Conservation (phyloP, 2,113 vertebrate genomes). For the Anoplopoma fimbria region DNA sequence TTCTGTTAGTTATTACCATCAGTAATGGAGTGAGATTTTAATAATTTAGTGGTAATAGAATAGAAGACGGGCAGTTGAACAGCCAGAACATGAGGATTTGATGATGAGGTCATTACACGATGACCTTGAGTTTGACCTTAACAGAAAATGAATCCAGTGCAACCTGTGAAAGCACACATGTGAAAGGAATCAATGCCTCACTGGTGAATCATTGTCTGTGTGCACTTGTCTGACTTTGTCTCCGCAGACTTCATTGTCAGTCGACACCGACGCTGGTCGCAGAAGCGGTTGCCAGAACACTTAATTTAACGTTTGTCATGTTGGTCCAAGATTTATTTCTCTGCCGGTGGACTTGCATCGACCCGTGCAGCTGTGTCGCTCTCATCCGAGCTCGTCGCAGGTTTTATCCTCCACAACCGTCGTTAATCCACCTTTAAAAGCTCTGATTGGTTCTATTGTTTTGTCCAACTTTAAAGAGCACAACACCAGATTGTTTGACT, state of each 20-base stretch:
- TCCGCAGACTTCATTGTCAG: no score
- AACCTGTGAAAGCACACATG: neutral
- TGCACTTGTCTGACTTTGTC: no score
- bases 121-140: slow-evolving; percentile 11
- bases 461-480: no score
- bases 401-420: no score
- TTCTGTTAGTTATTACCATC: slow-evolving; percentile 3
- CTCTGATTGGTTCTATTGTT: no score
- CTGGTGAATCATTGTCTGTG: neutral
- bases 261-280: neutral
- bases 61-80: neutral
- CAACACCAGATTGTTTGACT: no score
- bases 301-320: neutral
- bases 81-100: neutral
- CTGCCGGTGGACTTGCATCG: neutral
- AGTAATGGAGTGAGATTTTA: neutral
- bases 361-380: neutral
- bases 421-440: no score
- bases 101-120: neutral
- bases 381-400: neutral
- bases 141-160: neutral
- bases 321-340: neutral
- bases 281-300: neutral
- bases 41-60: slow-evolving; percentile 14
- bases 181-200: no score